Conservation (phyloP, 2,888 invertebrate species). For the Sarcophaga caerulescens region DNA sequence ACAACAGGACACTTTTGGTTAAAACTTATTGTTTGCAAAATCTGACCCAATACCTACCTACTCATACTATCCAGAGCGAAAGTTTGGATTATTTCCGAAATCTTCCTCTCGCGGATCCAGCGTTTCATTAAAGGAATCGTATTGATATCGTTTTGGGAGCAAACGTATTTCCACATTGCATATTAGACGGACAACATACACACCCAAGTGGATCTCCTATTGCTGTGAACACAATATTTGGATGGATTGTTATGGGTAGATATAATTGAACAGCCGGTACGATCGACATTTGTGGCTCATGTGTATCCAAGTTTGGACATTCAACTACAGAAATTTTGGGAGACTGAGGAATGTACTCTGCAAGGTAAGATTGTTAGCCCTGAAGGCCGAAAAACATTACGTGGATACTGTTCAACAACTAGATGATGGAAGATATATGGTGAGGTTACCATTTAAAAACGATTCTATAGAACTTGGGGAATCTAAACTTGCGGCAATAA, state of each 20-base stretch:
- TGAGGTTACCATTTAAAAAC: slow-evolving; percentile 13
- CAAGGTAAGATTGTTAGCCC: no score
- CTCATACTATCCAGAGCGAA: no score
- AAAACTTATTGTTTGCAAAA: no score
- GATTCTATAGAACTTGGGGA: no score
- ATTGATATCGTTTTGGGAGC: no score
- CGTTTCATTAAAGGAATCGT: slow-evolving; percentile 6
- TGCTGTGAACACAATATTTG: slow-evolving; percentile 37
- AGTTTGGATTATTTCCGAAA: no score
- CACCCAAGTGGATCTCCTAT: slow-evolving; percentile 24
- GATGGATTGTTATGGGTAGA: slow-evolving; percentile 37
- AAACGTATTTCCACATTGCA: no score
- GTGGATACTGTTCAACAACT: slow-evolving; percentile 12
- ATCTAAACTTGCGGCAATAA: no score
- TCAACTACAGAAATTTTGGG: slow-evolving; percentile 49
- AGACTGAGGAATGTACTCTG: neutral
- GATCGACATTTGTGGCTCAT: slow-evolving; percentile 7
- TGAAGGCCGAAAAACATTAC: slow-evolving; percentile 50
- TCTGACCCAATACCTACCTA: no score
- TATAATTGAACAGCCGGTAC: neutral
- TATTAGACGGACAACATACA: slow-evolving; percentile 11
- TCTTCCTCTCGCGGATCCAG: neutral
- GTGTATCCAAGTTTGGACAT: slow-evolving; percentile 10
- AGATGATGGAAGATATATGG: slow-evolving; percentile 48
- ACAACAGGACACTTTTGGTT: no score